Evolutionary conservation across 37 sponge, comb jelly and placozoan genomes (phyloP), one percentile per base, ranked within the genome.

Genomic region (Spongilla lacustris): DNA sequence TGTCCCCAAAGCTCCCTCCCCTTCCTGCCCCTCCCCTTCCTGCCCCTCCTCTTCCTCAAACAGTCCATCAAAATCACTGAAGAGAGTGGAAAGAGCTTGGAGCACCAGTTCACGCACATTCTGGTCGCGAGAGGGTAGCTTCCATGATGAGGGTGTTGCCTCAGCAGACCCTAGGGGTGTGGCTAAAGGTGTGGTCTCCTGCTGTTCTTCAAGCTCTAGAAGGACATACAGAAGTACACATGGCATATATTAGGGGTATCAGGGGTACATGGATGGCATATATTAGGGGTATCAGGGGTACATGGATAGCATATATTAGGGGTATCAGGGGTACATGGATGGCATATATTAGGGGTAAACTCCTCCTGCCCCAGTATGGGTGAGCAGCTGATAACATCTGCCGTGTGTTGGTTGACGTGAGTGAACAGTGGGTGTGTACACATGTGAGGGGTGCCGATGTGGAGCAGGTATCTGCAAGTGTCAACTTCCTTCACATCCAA

Each of bases 341-440:
- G 67, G 79, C 67, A 86, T 12, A 70, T 32, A 29, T 89, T n/a
- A n/a, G n/a, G n/a, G n/a, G n/a, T 32, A 35, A 79, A 89, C 17
- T 71, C 73, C 28, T 85, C 33, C 67, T 86, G 77, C 12, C 83
- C 81, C 29, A 93, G 26, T 8, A 93, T 72, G 28, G 93, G 93
- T 13, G 86, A 74, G 33, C 93, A 93, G 10, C 35, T 46, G 28
- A 93, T 71, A 27, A 29, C 26, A 10, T 76, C 80, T 0, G 69
- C 31, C 11, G 41, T 36, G 8, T 50, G 38, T 4, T 22, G 21
- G 10, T 28, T 22, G 23, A 10, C 27, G 24, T 69, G 48, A 0
- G n/a, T 24, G 58, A 93, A 89, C 46, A 89, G 66, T 6, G 90
- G 93, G 33, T 89, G 80, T 6, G 49, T 24, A 36, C 93, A 93